Base-by-base conservation (phyloP, 92 coral and sea anemone genomes). In the Phenganax stokvisi region DNA sequence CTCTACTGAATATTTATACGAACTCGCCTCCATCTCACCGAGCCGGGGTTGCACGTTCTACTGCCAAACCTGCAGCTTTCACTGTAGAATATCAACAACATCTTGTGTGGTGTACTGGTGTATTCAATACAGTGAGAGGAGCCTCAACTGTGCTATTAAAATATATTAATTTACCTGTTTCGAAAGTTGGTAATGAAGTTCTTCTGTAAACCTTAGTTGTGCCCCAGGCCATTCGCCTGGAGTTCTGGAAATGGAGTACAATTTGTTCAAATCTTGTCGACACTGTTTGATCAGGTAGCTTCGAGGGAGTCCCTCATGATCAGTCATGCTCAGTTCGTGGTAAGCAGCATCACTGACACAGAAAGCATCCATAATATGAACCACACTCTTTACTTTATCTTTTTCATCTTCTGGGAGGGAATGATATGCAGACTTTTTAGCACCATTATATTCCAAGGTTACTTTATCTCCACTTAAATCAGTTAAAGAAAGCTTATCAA, bases 141-240 rank as follows among this genome's bases (percentile, higher is more conserved):
- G 65, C 65, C 25, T 59, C 65, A 59, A 59, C 65, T 25, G 51
- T 69, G 47, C 47, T 37, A 69, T 29, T 25, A 30, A 20, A 12
- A 25, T 25, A 8, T 6, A 13, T 6, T 9, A 25, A 69, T 20
- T 59, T 81, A 81, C 84, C 84, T 81, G 84, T 11, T 55, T 20
- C 51, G 74, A 69, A 17, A 81, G 84, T 51, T 68, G 81, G 58
- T 82, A 70, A 12, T 71, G 56, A 9, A 86, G 89, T 76, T 86
- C 89, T 15, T 86, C 83, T 54, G 28, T 83, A 25, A 87, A 87
- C 54, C 84, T 87, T 68, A 87, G 74, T 61, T 87, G 89, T 64
- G 87, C 87, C 9, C 89, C 89, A 16, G 89, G 79, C 68, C 80
- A 72, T 78, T 83, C 80, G n/a, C 89, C 89, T 16, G 86, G 87